These are phyloP conservation scores for Podabrus alpinus DNA, from an alignment of 2,888 invertebrate genomes.

Conservation along the genomic window DNA sequence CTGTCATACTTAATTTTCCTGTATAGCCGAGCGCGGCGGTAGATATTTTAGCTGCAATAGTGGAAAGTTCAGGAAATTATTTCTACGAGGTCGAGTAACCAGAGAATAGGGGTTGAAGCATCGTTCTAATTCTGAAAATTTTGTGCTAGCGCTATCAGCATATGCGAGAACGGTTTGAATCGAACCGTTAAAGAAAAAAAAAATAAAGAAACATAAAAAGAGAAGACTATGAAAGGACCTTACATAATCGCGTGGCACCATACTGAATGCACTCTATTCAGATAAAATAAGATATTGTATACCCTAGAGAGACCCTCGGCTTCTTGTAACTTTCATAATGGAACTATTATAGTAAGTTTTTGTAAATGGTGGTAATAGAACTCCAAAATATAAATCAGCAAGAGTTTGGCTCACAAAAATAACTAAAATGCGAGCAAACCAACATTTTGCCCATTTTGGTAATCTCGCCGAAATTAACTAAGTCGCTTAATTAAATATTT, in stretches of 20 bases:
- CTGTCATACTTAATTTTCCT: constrained; percentile 26
- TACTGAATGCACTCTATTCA: constrained; percentile 18
- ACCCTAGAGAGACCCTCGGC: constrained; percentile 16
- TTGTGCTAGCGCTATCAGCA: constrained; percentile 10
- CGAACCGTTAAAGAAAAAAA: constrained; percentile 5
- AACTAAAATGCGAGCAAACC: neutral
- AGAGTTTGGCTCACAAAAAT: neutral
- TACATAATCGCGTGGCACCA: constrained; percentile 24
- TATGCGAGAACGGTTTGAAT: constrained; percentile 7
- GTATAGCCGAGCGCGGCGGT: constrained; percentile 12
- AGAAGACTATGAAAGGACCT: constrained; percentile 11
- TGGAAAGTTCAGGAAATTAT: constrained; percentile 3
- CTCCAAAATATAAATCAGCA: neutral
- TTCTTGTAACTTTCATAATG: constrained; percentile 22
- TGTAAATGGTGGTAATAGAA: constrained; percentile 22
- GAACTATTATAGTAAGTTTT: constrained; percentile 23
- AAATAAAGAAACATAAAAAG: constrained; percentile 7
- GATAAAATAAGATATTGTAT: constrained; percentile 21
- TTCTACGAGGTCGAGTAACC: constrained; percentile 8
- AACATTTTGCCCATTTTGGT: neutral
- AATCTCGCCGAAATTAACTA: neutral
- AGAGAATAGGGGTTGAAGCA: constrained; percentile 15
- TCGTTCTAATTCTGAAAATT: neutral
- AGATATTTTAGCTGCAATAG: constrained; percentile 1
- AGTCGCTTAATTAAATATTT: constrained; percentile 10